Evolutionary conservation across 2,888 invertebrate genomes (phyloP), one percentile per base, ranked within the genome.

Genomic region (Sinohyriopsis cumingii): DNA sequence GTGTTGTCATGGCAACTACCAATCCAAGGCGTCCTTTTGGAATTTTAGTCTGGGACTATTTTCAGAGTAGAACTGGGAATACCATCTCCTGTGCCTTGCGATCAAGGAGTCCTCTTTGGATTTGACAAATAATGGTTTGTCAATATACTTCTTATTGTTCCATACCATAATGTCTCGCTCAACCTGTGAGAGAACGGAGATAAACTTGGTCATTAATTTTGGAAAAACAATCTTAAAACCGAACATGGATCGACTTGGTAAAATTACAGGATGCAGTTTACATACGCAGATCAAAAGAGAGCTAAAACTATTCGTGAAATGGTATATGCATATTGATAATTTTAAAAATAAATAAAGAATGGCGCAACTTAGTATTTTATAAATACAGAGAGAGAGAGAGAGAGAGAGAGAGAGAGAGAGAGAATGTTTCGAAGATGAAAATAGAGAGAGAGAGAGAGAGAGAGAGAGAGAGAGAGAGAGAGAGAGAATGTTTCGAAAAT

Each of bases 121-220:
- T 65, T 93, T 93, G 0, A 95, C 94, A 71, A 95, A 92, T 0
- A 94, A 85, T 0, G 96, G 96, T 1, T 93, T 93, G 56, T 92
- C 92, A 0, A 93, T 91, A 87, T 93, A 96, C 15, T 92, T 92
- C 86, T 97, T 97, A 90, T 94, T 93, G 88, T 96, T 96, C 96
- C 97, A 97, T 7, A 96, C 93, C 72, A 92, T 92, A 0, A 96
- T 93, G 87, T 97, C 96, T 0, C 96, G 92, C 87, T 95, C 94
- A 83, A 96, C 93, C 95, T 95, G 91, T 20, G 91, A 91, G 67
- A 64, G 63, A 64, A 73, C 45, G 15, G 12, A 45, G 12, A 28
- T 20, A 55, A 5, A 24, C 4, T 61, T 25, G 57, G 57, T 24
- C 57, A 57, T n/a, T 3, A 24, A 4, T 57, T 22, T 12, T 15